A percentile compares a stretch with the other conserved stretches of the same genome.
phyloP scores from a whole-genome alignment of 2,113 vertebrate genomes.

The Pelecanus crispus region DNA sequence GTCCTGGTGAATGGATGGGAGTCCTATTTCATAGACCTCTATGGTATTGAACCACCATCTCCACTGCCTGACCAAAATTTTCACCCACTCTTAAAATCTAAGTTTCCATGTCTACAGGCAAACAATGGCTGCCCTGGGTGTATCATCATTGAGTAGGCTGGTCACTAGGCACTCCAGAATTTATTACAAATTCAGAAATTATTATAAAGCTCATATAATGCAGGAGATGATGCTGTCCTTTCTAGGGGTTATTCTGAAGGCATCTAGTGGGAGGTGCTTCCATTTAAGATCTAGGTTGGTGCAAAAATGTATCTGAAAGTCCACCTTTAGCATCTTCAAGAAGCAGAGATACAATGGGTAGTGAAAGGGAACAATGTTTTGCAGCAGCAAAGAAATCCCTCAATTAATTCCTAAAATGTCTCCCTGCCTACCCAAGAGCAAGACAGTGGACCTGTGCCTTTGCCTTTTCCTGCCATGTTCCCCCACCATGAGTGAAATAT shows the following conservation, averaged over 20 bases:
- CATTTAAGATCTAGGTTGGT: not conserved
- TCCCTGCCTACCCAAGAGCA: not conserved
- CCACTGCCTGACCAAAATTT: not conserved
- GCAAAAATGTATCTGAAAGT: not conserved
- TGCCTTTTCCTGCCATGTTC: not conserved
- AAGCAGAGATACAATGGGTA: not conserved
- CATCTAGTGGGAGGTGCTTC: not conserved
- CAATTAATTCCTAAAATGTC: not conserved
- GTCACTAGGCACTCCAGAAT: not conserved
- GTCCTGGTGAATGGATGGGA: not conserved
- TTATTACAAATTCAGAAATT: not conserved
- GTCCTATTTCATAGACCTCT: not conserved
- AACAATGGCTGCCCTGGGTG: not conserved
- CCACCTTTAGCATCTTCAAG: not conserved
- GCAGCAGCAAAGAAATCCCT: not conserved
- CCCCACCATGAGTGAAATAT: constrained; percentile 43
- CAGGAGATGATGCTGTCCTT: not conserved
- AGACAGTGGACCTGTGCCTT: not conserved
- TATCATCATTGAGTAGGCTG: not conserved
- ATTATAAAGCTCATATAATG: not conserved
- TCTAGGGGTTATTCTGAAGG: not conserved
- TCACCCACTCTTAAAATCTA: not conserved
- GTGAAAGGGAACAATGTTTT: not conserved
- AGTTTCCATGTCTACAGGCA: not conserved
- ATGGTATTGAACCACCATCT: not conserved